These are phyloP conservation scores for Pseudanteris insignis DNA, from an alignment of 2,888 invertebrate species.

Conservation along the genomic window DNA sequence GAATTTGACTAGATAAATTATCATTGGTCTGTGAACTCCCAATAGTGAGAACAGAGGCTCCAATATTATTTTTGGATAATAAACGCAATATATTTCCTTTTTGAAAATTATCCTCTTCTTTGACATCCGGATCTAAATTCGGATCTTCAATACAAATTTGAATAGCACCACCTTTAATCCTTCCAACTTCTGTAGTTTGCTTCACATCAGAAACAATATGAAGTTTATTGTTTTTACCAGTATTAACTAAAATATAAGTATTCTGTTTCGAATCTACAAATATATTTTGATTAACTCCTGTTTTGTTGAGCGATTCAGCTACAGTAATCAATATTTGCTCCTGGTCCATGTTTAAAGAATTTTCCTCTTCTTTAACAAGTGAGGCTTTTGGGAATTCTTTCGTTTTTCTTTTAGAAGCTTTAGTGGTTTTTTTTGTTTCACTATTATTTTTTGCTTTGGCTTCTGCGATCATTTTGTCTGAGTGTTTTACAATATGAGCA, in stretches of 20 bases:
- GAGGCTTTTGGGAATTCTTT: conserved; percentile 14
- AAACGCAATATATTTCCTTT: conserved; percentile 56
- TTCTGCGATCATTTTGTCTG: conserved; percentile 68
- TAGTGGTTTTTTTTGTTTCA: conserved; percentile 48
- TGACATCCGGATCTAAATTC: conserved; percentile 36
- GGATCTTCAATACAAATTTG: conserved; percentile 48
- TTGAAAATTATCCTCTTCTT: background rate
- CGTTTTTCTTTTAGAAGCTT: conserved; percentile 47
- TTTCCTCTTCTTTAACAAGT: conserved; percentile 22
- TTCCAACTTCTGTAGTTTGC: conserved; percentile 1
- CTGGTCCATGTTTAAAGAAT: conserved; percentile 38
- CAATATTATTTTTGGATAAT: conserved; percentile 59
- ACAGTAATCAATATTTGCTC: conserved; percentile 29
- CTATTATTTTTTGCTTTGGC: conserved; percentile 61
- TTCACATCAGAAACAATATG: conserved; percentile 24
- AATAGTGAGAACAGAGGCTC: conserved; percentile 56
- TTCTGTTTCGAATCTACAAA: conserved; percentile 20
- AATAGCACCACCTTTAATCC: conserved; percentile 37
- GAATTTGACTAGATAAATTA: conserved; percentile 56
- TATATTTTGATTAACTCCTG: conserved; percentile 11
- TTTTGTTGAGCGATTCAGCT: conserved; percentile 29
- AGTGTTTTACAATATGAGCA: conserved; percentile 69
- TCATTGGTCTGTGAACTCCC: conserved; percentile 57
- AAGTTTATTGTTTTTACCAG: conserved; percentile 27
- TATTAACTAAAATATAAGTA: conserved; percentile 25